Conservation (phyloP, 2,113 vertebrate species). For the Pangasianodon hypophthalmus region DNA sequence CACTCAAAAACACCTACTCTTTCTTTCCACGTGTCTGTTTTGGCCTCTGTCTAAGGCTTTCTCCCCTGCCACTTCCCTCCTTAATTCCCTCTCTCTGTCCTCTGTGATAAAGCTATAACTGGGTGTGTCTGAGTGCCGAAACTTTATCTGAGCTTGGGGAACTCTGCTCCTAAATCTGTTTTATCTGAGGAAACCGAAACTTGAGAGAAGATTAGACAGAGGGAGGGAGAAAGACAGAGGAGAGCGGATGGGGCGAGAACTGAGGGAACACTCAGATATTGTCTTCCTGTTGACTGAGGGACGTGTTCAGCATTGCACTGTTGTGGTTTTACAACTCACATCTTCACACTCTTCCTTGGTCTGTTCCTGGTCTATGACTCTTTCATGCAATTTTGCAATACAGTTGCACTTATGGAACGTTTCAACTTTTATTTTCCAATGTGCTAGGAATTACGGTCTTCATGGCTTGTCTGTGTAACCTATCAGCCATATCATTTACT, state of each 20-base stretch:
- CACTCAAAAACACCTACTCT: not conserved
- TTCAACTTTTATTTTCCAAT: not conserved
- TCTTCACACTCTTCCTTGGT: not conserved
- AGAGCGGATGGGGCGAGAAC: conserved; percentile 14
- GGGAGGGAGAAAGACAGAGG: conserved; percentile 16
- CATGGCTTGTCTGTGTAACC: not conserved
- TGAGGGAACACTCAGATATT: not conserved
- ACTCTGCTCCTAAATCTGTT: conserved; percentile 42
- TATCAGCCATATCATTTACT: not conserved
- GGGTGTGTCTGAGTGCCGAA: conserved; percentile 50
- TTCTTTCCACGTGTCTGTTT: not conserved
- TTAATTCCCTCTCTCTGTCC: conserved; percentile 7
- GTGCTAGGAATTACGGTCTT: not conserved
- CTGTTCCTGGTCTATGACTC: not conserved
- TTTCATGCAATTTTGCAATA: not conserved
- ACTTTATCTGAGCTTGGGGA: conserved; percentile 53
- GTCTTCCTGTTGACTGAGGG: not conserved
- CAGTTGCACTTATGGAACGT: not conserved
- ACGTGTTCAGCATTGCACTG: not conserved
- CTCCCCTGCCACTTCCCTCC: not conserved
- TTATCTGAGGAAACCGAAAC: conserved; percentile 57
- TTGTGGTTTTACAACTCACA: not conserved
- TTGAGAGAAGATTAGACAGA: conserved; percentile 33
- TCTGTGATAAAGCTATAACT: conserved; percentile 31
- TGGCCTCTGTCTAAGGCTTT: not conserved